phyloP scores from a whole-genome alignment of 2,888 invertebrate species.

The Sesamia inferens region DNA sequence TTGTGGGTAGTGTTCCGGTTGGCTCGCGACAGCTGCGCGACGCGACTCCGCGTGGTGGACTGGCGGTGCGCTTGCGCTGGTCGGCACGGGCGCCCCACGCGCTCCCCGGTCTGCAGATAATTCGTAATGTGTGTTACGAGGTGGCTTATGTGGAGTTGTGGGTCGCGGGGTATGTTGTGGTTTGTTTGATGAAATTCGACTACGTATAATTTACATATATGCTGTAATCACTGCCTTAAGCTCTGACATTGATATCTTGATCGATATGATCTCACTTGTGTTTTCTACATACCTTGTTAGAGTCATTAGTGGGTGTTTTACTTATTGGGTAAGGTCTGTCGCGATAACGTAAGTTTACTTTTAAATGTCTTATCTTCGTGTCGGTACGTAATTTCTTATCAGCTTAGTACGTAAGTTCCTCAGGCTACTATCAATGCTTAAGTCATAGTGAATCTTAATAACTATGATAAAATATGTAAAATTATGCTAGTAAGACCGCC shows the following conservation, averaged over 20 bases:
- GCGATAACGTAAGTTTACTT: background rate
- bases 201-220: constrained; percentile 28
- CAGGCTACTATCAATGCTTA: too few species aligned
- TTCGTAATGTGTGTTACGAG: constrained; percentile 83
- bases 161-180: constrained; percentile 74
- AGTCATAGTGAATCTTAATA: background rate
- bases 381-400: background rate
- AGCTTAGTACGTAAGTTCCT: too few species aligned
- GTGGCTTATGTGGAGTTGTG: constrained; percentile 81
- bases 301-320: background rate
- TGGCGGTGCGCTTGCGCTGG: constrained; percentile 76
- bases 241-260: constrained; percentile 50
- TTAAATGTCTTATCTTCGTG: background rate
- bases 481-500: constrained; percentile 9
- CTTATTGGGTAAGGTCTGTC: background rate
- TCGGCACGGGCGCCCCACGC: constrained; percentile 70
- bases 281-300: constrained; percentile 2
- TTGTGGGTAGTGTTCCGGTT: constrained; percentile 61
- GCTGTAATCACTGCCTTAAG: constrained; percentile 55
- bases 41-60: constrained; percentile 84
- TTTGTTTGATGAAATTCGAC: constrained; percentile 65
- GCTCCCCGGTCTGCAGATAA: constrained; percentile 72
- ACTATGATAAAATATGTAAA: constrained; percentile 20
- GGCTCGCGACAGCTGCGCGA: constrained; percentile 82
- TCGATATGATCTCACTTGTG: constrained; percentile 30